Conservation (phyloP, 2,888 invertebrate genomes). For the Cabera pusaria region DNA sequence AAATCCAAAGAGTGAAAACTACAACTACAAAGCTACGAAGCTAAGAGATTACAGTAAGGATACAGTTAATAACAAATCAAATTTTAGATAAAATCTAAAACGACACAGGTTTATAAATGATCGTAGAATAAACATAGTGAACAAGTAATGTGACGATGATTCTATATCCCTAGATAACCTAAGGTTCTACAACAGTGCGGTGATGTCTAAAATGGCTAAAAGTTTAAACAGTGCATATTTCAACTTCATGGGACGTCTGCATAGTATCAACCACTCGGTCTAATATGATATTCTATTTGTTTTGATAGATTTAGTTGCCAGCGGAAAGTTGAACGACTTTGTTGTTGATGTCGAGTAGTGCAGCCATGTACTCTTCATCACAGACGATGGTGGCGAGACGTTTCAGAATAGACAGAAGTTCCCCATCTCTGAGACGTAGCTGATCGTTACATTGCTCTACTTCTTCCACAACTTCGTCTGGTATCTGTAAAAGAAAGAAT, state of each 20-base stretch:
- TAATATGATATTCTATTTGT: not conserved
- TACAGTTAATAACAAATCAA: no score
- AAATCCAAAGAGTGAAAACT: constrained; percentile 26
- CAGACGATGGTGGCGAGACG: constrained; percentile 87
- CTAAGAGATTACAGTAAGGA: no score
- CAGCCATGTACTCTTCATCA: constrained; percentile 89
- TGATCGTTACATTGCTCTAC: constrained; percentile 89
- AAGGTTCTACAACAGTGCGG: constrained; percentile 5
- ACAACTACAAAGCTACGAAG: not conserved
- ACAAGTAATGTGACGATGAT: not conserved
- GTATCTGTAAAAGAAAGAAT: constrained; percentile 75
- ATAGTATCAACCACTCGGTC: constrained; percentile 12
- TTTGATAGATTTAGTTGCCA: constrained; percentile 44
- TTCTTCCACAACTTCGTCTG: constrained; percentile 86
- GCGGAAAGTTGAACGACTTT: constrained; percentile 83
- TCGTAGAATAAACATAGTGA: not conserved
- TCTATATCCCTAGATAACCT: not conserved
- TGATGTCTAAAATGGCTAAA: not conserved
- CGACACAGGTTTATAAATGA: no score
- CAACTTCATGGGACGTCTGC: constrained; percentile 5
- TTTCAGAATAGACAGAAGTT: constrained; percentile 86
- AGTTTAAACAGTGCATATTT: constrained; percentile 12
- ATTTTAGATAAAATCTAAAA: no score
- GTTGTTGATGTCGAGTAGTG: constrained; percentile 89
- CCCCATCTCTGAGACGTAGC: constrained; percentile 86